Evolutionary conservation across 2,797 vertebrate species (phyloP).

Genomic region (Schizopygopsis pylzovi): DNA sequence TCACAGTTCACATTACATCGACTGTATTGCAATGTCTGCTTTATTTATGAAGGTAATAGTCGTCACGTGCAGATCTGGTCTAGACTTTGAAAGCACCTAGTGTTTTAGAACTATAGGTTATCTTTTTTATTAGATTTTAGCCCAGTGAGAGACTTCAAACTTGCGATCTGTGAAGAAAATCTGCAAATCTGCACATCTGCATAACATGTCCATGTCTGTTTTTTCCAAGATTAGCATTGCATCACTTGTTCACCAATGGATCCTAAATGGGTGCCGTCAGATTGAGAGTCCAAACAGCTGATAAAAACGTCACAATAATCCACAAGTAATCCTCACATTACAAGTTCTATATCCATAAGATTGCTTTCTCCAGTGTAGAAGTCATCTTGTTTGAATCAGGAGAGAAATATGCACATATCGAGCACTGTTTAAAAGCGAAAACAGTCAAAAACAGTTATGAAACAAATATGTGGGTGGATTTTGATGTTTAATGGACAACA

Average conservation of each 20-base stretch:
- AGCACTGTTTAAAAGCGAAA: background rate
- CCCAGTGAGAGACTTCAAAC: background rate
- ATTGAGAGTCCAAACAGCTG: background rate
- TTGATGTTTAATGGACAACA: background rate
- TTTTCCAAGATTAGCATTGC: background rate
- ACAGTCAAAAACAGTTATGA: background rate
- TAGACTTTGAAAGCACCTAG: background rate
- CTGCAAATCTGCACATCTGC: background rate
- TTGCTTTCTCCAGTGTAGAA: background rate
- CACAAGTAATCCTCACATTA: background rate
- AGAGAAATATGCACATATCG: background rate
- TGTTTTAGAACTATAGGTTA: background rate
- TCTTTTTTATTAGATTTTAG: background rate
- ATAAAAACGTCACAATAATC: background rate
- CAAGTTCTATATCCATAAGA: background rate
- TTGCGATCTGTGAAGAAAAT: background rate
- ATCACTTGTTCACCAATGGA: background rate
- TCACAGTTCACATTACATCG: conserved; percentile 22
- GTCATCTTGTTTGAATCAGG: background rate
- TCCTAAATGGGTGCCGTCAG: background rate
- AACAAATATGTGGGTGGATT: background rate
- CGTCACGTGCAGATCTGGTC: background rate
- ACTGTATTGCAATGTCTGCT: background rate
- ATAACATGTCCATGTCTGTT: background rate
- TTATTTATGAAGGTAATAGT: conserved; percentile 16